phyloP scores from a whole-genome alignment of 1,140 invertebrate genomes.

The Drosophila novamexicana region DNA sequence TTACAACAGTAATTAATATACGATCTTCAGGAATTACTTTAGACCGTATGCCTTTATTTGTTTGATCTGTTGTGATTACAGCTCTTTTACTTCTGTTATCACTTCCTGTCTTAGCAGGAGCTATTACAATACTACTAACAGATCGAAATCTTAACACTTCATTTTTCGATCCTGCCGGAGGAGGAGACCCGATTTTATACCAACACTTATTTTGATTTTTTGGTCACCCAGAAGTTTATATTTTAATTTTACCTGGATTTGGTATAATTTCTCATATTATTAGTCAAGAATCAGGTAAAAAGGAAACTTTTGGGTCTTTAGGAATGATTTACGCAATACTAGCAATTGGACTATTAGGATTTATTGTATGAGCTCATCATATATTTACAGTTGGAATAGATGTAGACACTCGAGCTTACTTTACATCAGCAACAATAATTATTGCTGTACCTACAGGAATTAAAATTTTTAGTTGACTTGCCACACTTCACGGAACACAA shows the following conservation, averaged over 20 bases:
- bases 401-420: slow-evolving; percentile 85
- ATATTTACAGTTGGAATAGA: slow-evolving; percentile 88
- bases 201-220: slow-evolving; percentile 93
- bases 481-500: slow-evolving; percentile 86
- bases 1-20: too few relatives aligned
- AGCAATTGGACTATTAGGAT: slow-evolving; percentile 88
- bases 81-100: too few relatives aligned
- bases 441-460: slow-evolving; percentile 88
- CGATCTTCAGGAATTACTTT: too few relatives aligned
- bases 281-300: slow-evolving; percentile 86
- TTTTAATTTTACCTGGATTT: slow-evolving; percentile 89
- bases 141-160: slow-evolving; percentile 28
- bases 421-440: slow-evolving; percentile 90
- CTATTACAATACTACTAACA: slow-evolving; percentile 89
- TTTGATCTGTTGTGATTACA: too few relatives aligned
- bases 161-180: slow-evolving; percentile 17
- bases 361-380: slow-evolving; percentile 90
- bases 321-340: too few relatives aligned
- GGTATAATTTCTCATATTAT: slow-evolving; percentile 88
- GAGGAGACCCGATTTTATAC: slow-evolving; percentile 88
- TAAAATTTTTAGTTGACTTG: slow-evolving; percentile 89
- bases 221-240: slow-evolving; percentile 91
- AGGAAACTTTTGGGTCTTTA: too few relatives aligned
- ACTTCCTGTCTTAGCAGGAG: slow-evolving; percentile 90
- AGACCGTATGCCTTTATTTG: too few relatives aligned